These are phyloP conservation scores for Oreamnos americanus DNA, from an alignment of 2,113 vertebrate species.

Conservation along the genomic window DNA sequence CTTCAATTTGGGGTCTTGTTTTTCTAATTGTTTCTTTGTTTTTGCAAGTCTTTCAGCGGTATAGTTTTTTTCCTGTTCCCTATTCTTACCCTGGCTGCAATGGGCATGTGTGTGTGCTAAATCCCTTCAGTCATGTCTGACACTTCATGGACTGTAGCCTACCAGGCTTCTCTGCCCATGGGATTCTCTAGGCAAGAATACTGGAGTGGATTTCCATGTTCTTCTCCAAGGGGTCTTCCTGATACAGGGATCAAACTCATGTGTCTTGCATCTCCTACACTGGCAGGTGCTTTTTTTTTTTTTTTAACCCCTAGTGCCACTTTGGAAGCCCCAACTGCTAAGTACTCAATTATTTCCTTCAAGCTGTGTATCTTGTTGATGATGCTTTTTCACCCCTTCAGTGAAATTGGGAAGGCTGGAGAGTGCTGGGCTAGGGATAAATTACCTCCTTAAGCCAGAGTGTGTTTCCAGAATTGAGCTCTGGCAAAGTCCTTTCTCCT, in stretches of 20 bases:
- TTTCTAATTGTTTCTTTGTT: not conserved
- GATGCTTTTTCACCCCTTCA: not conserved
- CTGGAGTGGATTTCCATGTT: not conserved
- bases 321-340: not conserved
- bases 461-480: not conserved
- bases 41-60: not conserved
- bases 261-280: not conserved
- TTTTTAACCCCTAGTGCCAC: not conserved
- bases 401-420: not conserved
- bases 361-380: not conserved
- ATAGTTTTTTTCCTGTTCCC: rapidly evolving
- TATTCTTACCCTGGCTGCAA: not conserved
- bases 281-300: not conserved
- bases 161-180: not conserved
- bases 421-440: not conserved
- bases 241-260: not conserved
- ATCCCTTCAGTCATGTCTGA: not conserved
- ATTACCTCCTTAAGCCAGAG: not conserved
- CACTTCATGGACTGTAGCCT: not conserved
- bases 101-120: not conserved
- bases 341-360: not conserved
- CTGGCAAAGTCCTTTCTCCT: not conserved
- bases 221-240: not conserved
- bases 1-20: not conserved
- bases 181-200: not conserved